These are phyloP conservation scores for Heterodera carotae DNA, from an alignment of 1,140 invertebrate species.

Conservation along the genomic window DNA sequence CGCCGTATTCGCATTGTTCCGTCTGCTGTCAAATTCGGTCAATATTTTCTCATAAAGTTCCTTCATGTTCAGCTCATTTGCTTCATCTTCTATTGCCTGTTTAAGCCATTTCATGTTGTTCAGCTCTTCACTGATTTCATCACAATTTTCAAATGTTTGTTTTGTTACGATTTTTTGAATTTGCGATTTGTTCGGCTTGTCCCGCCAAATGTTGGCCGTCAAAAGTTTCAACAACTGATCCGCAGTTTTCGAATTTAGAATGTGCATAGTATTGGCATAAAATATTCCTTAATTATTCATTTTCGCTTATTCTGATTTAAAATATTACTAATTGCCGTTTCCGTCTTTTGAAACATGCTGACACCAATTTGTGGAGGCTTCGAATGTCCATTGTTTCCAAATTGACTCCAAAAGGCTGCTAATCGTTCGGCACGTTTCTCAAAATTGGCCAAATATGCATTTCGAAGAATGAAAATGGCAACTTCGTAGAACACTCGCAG, in stretches of 20 bases:
- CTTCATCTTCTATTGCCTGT: not conserved
- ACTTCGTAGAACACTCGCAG: not conserved
- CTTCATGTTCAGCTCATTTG: not conserved
- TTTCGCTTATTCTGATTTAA: not conserved
- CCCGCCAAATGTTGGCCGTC: not conserved
- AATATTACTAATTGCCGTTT: not conserved
- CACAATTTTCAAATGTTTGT: not conserved
- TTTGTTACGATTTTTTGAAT: not conserved
- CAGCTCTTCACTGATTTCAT: not conserved
- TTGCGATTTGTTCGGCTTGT: not conserved
- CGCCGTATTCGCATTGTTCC: not conserved
- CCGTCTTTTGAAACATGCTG: not conserved
- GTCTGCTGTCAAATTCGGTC: not conserved
- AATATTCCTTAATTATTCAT: not conserved
- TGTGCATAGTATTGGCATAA: not conserved
- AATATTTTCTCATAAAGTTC: not conserved
- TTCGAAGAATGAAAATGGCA: not conserved
- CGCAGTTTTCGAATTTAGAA: not conserved
- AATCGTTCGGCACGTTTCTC: not conserved
- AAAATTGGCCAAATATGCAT: not conserved
- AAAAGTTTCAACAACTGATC: not conserved
- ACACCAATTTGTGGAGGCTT: not conserved
- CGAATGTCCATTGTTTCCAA: not conserved
- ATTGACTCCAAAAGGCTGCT: not conserved
- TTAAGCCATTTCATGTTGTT: not conserved